A percentile compares a stretch with the other conserved stretches of the same genome.
These are phyloP conservation scores for Leptogaster cylindrica DNA, from an alignment of 2,888 invertebrate species.

Conservation along the genomic window DNA sequence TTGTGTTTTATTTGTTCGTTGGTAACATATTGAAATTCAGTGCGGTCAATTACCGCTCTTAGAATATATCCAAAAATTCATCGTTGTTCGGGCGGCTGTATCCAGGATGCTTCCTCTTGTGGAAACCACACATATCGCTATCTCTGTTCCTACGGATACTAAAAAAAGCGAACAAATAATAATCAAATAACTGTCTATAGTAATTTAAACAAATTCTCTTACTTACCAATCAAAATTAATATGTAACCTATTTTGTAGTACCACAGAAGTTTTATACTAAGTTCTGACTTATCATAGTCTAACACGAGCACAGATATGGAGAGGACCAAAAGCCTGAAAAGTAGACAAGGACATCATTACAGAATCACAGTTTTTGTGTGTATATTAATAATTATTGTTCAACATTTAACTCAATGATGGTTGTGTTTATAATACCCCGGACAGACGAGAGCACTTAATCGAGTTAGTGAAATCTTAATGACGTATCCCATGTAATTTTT, in stretches of 20 bases:
- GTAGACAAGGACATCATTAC: too few relatives aligned
- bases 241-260: constrained; percentile 61
- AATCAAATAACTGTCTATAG: neutral
- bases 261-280: constrained; percentile 61
- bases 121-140: constrained; percentile 75
- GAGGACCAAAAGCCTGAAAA: constrained; percentile 59
- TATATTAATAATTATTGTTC: too few relatives aligned
- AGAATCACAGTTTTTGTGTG: too few relatives aligned
- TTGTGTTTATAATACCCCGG: too few relatives aligned
- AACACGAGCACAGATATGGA: constrained; percentile 58
- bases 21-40: neutral
- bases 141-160: constrained; percentile 71
- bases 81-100: constrained; percentile 73
- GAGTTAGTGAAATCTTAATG: too few relatives aligned
- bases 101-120: constrained; percentile 81
- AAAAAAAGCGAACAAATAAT: constrained; percentile 34
- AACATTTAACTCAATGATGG: too few relatives aligned
- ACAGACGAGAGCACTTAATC: too few relatives aligned
- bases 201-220: constrained; percentile 49
- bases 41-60: constrained; percentile 69
- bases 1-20: too few relatives aligned
- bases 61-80: constrained; percentile 81
- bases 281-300: constrained; percentile 58
- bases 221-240: constrained; percentile 59
- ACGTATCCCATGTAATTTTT: too few relatives aligned